Evolutionary conservation across 2,888 invertebrate genomes (phyloP), one percentile per base, ranked within the genome.

Genomic region (Clivina fossor): DNA sequence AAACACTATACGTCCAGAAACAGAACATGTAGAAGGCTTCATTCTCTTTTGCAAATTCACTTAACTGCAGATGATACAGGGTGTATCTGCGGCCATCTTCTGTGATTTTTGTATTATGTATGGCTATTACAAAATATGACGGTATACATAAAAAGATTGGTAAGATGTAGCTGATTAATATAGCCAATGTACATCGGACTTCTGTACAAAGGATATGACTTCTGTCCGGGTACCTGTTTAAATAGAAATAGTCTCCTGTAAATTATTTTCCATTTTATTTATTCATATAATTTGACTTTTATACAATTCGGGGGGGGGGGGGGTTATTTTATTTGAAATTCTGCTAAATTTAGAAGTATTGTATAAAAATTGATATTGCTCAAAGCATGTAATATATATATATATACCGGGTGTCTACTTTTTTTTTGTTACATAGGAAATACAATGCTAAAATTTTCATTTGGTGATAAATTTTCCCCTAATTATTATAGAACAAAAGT

Each of bases 141-240:
- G 94, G 94, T 53, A 88, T 81, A 71, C 93, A 93, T 15, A 93
- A 80, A 49, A 93, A 74, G 0, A 90, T 81, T 2, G 93, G 89
- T 9, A 87, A 76, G 48, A 90, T 66, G 69, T 90, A 90, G 61
- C 90, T 89, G 64, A 83, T 77, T 16, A 84, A 70, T 55, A 94
- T 88, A 8, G 90, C 88, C 33, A 83, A 75, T 51, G 84, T 84
- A 68, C 93, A 93, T 56, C 90, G 81, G 22, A 81, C 76, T 66
- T 90, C 83, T 18, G 88, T 85, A 70, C 91, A 93, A 65, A 88
- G 78, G 15, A 84, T 79, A 68, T 84, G 83, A 66, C 83, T 87
- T 66, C 81, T 81, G 63, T 88, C 86, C 0, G 92, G 92, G 72
- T 88, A 88, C 69, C 89, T 89, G 81, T 5, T 72, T 71, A 53